Conservation (phyloP, 2,888 invertebrate genomes). For the Ectemnius lituratus region DNA sequence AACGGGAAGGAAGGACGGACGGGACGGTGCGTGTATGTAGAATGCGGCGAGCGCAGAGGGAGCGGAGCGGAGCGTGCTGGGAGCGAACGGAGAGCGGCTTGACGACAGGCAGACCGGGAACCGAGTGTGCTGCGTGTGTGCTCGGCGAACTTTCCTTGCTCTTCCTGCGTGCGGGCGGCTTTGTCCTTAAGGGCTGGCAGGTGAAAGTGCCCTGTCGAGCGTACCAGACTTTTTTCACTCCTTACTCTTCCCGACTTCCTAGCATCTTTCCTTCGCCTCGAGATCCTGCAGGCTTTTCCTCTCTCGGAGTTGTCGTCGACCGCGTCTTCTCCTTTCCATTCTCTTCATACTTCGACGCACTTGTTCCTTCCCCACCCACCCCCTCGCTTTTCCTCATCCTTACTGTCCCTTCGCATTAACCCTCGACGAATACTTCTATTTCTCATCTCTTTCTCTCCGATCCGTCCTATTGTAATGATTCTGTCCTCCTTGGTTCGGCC, state of each 20-base stretch:
- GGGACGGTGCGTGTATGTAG: no score
- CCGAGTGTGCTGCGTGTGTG: conserved; percentile 2
- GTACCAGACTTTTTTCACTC: conserved; percentile 35
- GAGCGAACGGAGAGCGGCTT: neutral
- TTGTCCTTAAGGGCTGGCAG: conserved; percentile 56
- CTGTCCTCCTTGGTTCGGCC: conserved; percentile 8
- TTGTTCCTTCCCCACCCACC: neutral
- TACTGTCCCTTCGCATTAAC: neutral
- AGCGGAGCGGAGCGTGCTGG: neutral
- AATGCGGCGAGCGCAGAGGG: neutral
- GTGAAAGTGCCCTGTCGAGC: conserved; percentile 54
- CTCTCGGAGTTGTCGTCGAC: neutral
- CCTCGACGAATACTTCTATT: neutral
- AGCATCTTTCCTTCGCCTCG: neutral
- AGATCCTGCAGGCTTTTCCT: conserved; percentile 5
- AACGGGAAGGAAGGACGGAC: no score
- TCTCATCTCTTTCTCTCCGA: neutral
- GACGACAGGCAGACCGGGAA: neutral
- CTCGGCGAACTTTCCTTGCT: neutral
- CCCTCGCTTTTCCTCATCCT: conserved; percentile 2
- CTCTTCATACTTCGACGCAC: conserved; percentile 10
- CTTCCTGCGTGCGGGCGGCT: conserved; percentile 15
- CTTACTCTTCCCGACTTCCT: conserved; percentile 8
- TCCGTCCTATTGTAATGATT: conserved; percentile 7
- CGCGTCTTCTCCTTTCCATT: neutral